Base-by-base conservation (phyloP, 1,140 invertebrate genomes). In the Notospermus geniculatus region DNA sequence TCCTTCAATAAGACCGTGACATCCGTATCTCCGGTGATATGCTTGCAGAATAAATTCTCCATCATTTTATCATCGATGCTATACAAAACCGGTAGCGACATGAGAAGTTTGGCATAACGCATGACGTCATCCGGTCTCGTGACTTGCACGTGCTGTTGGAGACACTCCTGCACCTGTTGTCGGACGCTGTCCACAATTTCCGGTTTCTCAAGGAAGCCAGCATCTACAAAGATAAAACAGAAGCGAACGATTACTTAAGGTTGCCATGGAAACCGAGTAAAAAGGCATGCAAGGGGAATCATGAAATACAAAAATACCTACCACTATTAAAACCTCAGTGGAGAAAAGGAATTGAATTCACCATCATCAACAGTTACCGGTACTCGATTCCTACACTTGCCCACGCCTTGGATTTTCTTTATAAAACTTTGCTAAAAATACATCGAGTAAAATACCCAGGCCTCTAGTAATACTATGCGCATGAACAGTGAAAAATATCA, bases 1-100 rank as follows among this genome's bases (percentile, higher is more conserved):
- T 78, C 76, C 58, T 76, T 78, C 32, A 78, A 55, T 32, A 76
- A 60, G 27, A 75, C 72, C 57, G 74, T 68, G 59, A 77, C 70
- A 63, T 73, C 72, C 45, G 69, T 72, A 41, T 71, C 72, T 15
- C 66, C 63, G 56, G 69, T 73, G 58, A 79, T 73, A 61, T 76
- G 72, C 54, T 64, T 63, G 60, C 78, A 80, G 62, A 80, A 80
- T 22, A 80, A 66, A 39, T 71, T 72, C 61, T 78, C 74, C 43
- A 80, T 62, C 75, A 78, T 78, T 58, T 71, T 71, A 57, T 71
- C 67, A 63, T 77, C 76, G 39, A 73, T 75, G 39, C 76, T 76
- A 61, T 74, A 80, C 9, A 80, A 67, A n/a, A 74, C 66, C 36
- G 75, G 78, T 55, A 80, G 67, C 56, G 71, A 70, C 61, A 80